Evolutionary conservation across 2,113 vertebrate genomes (phyloP).

Genomic region (Megatriorchis doriae): DNA sequence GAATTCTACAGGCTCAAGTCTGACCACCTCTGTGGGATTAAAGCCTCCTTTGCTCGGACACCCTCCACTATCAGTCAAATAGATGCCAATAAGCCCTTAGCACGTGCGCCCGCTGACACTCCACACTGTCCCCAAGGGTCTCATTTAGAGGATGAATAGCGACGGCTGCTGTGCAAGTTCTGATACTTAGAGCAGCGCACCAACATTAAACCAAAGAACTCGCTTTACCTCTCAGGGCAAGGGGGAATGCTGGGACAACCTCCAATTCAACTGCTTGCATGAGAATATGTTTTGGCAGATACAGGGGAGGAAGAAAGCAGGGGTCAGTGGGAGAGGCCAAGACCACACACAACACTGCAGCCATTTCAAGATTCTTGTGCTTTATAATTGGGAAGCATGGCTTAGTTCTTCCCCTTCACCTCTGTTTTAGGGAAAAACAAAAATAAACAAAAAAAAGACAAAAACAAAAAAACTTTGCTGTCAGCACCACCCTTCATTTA

Average conservation of each 20-base stretch:
- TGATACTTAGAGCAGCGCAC: neutral
- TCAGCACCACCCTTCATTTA: neutral
- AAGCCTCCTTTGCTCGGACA: neutral
- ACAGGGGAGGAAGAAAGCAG: neutral
- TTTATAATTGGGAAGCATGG: neutral
- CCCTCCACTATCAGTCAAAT: neutral
- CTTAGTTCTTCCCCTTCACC: neutral
- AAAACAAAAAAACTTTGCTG: neutral
- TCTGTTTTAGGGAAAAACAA: neutral
- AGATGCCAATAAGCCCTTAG: neutral
- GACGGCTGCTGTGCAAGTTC: accelerated
- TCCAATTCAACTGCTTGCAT: neutral
- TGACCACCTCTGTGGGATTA: neutral
- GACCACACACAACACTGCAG: neutral
- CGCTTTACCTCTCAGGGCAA: neutral
- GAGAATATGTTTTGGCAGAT: neutral
- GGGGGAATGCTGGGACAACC: neutral
- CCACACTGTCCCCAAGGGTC: neutral
- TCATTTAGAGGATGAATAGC: neutral
- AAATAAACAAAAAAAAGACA: too few relatives aligned
- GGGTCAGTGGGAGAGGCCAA: neutral
- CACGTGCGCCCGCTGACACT: accelerated
- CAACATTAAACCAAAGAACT: neutral
- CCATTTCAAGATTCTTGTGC: neutral
- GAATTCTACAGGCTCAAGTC: neutral